Evolutionary conservation across 2,888 invertebrate species (phyloP), one percentile per base, ranked within the genome.

Genomic region (Athalia rosae): DNA sequence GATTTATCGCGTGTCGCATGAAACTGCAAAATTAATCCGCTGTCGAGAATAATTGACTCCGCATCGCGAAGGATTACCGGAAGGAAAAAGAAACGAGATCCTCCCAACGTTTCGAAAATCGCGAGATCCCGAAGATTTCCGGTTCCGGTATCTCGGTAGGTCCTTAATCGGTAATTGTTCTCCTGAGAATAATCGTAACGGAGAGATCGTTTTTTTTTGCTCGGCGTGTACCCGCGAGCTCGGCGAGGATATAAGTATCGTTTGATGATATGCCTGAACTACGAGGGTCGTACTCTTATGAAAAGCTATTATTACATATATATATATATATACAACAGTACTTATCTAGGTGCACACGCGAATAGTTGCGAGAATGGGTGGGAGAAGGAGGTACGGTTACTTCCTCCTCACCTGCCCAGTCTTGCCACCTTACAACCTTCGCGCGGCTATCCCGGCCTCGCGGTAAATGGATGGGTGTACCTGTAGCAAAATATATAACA

Each of bases 91-190:
- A 28, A 71, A 58, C 56, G 13, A 58, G 56, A 71, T 71, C 71
- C 56, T 56, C 43, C 56, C 58, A 58, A 1, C n/a, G n/a, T n/a
- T n/a, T n/a, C n/a, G 41, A 43, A 43, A 43, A 71, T 45, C 43
- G 56, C 43, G 58, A 71, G 58, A 71, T 71, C 56, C 56, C 43
- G 56, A 71, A 71, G 71, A 71, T 71, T 71, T 71, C 71, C 71
- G 71, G 71, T 58, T 58, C 71, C 71, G 71, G 71, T 71, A 58
- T 71, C 71, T 71, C 15, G 43, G 56, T 43, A 58, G 71, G 56
- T 71, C 71, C 56, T 56, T 56, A 71, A 71, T 71, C 58, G 58
- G 58, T 71, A 43, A 58, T 71, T 71, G 71, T 71, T 71, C 43
- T 45, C 50, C 13, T 58, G 7, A 8, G n/a, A 61, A 3, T 15